phyloP scores from a whole-genome alignment of 1,140 invertebrate species.

The Lordiphosa collinella region DNA sequence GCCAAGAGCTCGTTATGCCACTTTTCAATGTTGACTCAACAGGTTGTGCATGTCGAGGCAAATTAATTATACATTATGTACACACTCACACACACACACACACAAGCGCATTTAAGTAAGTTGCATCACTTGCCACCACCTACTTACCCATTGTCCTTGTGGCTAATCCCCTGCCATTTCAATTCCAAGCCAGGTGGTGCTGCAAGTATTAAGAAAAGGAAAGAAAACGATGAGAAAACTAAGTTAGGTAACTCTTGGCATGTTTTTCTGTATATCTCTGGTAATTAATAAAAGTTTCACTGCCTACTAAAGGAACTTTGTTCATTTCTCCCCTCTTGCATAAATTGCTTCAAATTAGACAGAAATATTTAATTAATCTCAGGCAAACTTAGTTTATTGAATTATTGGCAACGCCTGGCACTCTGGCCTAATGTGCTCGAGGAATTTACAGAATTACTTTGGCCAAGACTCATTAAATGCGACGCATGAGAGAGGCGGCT shows the following conservation, averaged over 20 bases:
- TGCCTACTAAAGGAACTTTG: conserved; percentile 47
- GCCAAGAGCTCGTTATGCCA: conserved; percentile 72
- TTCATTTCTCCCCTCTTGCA: conserved; percentile 64
- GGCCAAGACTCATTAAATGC: conserved; percentile 62
- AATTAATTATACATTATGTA: conserved; percentile 76
- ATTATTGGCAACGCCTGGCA: conserved; percentile 52
- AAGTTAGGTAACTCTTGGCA: conserved; percentile 62
- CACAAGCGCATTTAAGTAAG: conserved; percentile 57
- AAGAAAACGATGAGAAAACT: conserved; percentile 34
- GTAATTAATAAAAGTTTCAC: conserved; percentile 77
- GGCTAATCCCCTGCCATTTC: conserved; percentile 40
- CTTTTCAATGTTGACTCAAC: conserved; percentile 64
- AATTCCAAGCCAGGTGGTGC: conserved; percentile 12
- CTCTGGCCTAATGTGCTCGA: conserved; percentile 32
- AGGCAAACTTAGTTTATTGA: conserved; percentile 71
- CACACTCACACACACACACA: conserved; percentile 23
- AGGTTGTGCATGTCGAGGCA: conserved; percentile 69
- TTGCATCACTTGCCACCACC: conserved; percentile 57
- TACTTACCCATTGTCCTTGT: conserved; percentile 35
- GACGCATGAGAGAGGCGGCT: conserved; percentile 14
- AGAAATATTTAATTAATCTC: conserved; percentile 78
- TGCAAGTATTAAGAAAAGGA: neutral
- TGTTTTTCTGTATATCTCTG: conserved; percentile 71
- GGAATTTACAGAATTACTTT: conserved; percentile 62
- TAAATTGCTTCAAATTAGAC: conserved; percentile 77